These are phyloP conservation scores for Scaptomyza flava DNA, from an alignment of 2,888 invertebrate genomes.

Conservation along the genomic window DNA sequence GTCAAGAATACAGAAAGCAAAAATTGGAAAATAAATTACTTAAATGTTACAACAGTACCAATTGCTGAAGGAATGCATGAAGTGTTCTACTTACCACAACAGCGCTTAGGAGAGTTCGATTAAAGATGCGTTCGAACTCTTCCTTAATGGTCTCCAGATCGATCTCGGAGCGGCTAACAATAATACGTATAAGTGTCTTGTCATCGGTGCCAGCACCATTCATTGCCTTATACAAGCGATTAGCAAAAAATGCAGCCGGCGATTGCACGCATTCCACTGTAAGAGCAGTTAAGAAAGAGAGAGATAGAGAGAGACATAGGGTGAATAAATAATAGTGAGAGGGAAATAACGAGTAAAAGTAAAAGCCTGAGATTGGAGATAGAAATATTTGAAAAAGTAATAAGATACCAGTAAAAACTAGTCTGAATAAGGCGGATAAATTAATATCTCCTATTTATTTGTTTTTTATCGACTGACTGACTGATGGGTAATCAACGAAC, in stretches of 20 bases:
- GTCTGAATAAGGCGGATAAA: too few species aligned
- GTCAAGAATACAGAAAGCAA: conserved; percentile 47
- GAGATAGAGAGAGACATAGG: neutral
- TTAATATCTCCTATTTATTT: too few species aligned
- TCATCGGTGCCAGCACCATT: conserved; percentile 90
- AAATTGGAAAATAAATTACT: conserved; percentile 42
- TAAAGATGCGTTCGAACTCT: conserved; percentile 89
- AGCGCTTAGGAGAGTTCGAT: conserved; percentile 88
- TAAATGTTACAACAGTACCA: conserved; percentile 5
- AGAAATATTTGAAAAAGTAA: too few species aligned
- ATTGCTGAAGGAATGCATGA: neutral
- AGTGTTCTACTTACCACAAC: conserved; percentile 85
- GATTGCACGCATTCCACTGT: conserved; percentile 90
- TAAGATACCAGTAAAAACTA: too few species aligned
- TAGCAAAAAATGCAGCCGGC: conserved; percentile 89
- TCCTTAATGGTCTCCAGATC: conserved; percentile 89
- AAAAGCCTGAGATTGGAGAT: too few species aligned
- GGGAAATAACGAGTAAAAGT: too few species aligned
- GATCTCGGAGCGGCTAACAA: conserved; percentile 89
- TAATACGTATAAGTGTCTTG: conserved; percentile 88
- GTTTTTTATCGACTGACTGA: too few species aligned
- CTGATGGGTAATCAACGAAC: too few species aligned
- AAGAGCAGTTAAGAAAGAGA: neutral
- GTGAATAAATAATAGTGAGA: neutral
- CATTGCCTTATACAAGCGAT: conserved; percentile 88